Percentiles rank a stretch among this genome's conserved stretches.
Conservation (phyloP, 2,797 vertebrate species). For the Sphenopsis melanotis region DNA sequence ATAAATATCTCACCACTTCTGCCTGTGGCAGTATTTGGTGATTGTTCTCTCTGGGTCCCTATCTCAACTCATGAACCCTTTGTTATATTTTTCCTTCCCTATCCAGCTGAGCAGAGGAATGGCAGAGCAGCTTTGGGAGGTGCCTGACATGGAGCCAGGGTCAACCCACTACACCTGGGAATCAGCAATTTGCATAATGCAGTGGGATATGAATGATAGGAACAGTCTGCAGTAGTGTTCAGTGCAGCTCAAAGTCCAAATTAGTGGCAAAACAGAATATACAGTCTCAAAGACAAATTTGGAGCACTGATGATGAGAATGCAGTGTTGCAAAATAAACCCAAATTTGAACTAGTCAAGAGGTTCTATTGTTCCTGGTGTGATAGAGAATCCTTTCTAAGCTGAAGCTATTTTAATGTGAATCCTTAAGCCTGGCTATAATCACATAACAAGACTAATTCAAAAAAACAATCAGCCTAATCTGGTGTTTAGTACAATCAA, state of each 20-base stretch:
- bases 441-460: conserved; percentile 53
- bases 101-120: background rate
- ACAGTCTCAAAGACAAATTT: background rate
- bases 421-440: background rate
- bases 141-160: background rate
- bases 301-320: background rate
- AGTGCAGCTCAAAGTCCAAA: background rate
- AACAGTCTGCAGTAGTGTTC: background rate
- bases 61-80: background rate
- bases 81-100: background rate
- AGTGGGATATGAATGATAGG: background rate
- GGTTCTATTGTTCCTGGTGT: background rate
- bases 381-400: background rate
- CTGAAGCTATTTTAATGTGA: background rate
- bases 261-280: background rate
- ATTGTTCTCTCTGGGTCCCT: background rate
- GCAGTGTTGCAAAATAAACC: background rate
- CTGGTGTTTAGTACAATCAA: conserved; percentile 34
- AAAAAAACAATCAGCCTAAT: conserved; percentile 43
- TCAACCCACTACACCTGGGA: background rate
- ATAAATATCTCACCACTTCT: background rate
- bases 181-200: background rate
- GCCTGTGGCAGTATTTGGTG: background rate
- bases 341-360: background rate
- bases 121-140: background rate